Percentiles rank a stretch among this genome's conserved stretches.
Conservation (phyloP, 2,888 invertebrate species). For the Antheraea yamamai region DNA sequence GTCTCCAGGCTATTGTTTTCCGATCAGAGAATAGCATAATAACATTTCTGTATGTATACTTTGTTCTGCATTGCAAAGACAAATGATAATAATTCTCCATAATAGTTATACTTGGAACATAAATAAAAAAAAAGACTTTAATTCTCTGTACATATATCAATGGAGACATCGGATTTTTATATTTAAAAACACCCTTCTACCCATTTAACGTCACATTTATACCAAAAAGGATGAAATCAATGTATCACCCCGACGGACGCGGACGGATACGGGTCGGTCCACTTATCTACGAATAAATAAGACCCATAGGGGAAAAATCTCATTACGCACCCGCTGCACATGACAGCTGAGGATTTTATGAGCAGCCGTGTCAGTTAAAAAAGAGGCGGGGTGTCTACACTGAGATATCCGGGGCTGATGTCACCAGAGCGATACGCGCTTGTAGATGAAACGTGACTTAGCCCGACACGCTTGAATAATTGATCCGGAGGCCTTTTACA, state of each 20-base stretch:
- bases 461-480: background rate
- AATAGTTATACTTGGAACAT: too few species aligned
- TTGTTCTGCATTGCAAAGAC: background rate
- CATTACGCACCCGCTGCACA: conserved; percentile 5
- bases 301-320: conserved; percentile 11
- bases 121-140: too few species aligned
- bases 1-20: background rate
- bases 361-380: conserved; percentile 5
- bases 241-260: background rate
- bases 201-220: background rate
- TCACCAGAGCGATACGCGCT: background rate
- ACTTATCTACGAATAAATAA: conserved; percentile 14
- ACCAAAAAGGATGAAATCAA: background rate
- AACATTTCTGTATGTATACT: background rate
- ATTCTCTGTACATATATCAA: background rate
- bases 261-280: background rate
- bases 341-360: conserved; percentile 15
- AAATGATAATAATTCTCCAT: background rate
- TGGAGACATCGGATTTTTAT: background rate
- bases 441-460: background rate
- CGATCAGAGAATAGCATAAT: background rate
- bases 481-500: background rate
- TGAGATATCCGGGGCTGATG: conserved; percentile 1
- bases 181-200: background rate
- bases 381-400: conserved; percentile 1